A percentile compares a stretch with the other conserved stretches of the same genome.
Evolutionary conservation across 2,113 vertebrate genomes (phyloP).

Genomic region (Euleptes europaea): DNA sequence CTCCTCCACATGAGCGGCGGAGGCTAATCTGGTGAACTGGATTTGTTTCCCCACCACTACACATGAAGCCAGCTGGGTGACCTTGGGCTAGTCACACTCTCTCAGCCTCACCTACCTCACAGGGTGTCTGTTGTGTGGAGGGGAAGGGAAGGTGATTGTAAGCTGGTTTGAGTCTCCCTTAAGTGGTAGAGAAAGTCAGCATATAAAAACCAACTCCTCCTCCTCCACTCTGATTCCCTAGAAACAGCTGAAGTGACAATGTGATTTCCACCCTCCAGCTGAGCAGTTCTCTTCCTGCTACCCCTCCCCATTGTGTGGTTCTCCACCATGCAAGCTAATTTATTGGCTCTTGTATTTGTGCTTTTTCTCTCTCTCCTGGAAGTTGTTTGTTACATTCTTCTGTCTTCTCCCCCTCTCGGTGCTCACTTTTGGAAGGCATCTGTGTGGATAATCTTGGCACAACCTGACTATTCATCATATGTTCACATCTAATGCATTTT

Average conservation of each 20-base stretch:
- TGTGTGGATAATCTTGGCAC: conserved; percentile 70
- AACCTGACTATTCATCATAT: conserved; percentile 77
- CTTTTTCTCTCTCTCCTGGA: conserved; percentile 78
- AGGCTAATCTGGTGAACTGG: too few species aligned
- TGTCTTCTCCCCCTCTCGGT: conserved; percentile 63
- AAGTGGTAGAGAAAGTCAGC: too few species aligned
- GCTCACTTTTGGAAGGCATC: conserved; percentile 64
- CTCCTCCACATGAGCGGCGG: too few species aligned
- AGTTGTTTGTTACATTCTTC: conserved; percentile 69
- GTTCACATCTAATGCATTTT: conserved; percentile 72
- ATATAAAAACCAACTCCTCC: too few species aligned
- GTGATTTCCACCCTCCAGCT: conserved; percentile 68
- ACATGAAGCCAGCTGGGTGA: too few species aligned
- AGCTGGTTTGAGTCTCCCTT: too few species aligned
- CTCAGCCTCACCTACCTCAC: too few species aligned
- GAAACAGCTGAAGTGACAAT: conserved; percentile 7
- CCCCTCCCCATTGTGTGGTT: conserved; percentile 76
- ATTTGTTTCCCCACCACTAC: too few species aligned
- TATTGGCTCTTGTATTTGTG: conserved; percentile 77
- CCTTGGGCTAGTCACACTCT: too few species aligned
- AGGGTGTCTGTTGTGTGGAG: too few species aligned
- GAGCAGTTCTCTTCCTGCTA: conserved; percentile 72
- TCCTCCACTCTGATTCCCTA: too few species aligned
- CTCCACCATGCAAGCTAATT: conserved; percentile 78
- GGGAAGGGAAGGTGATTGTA: too few species aligned